Evolutionary conservation across 2,888 invertebrate genomes (phyloP).

Genomic region (Patella caerulea): DNA sequence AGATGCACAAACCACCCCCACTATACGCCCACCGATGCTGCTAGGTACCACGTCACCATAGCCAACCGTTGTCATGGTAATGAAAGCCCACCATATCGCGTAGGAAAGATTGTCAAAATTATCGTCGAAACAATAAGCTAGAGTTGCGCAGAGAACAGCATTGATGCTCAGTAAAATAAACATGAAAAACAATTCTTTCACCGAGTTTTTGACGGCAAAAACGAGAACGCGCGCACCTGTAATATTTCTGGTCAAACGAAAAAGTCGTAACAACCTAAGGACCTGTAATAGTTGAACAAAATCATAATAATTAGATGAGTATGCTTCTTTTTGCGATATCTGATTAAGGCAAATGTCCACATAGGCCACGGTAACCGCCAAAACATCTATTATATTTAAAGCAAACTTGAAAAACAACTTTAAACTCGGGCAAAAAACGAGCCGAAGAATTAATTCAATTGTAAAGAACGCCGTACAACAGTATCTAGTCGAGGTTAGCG

Average conservation of each 20-base stretch:
- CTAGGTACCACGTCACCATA: conserved; percentile 31
- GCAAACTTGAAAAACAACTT: conserved; percentile 11
- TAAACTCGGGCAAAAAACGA: conserved; percentile 9
- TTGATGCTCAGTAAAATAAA: conserved; percentile 10
- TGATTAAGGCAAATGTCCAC: not conserved
- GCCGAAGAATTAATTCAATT: not conserved
- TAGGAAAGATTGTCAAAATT: conserved; percentile 16
- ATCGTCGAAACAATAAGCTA: conserved; percentile 14
- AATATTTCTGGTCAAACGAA: conserved; percentile 14
- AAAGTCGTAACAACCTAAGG: conserved; percentile 16
- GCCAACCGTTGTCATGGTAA: conserved; percentile 33
- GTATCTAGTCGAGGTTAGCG: not conserved
- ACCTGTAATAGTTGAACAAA: conserved; percentile 8
- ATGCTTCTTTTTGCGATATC: not conserved
- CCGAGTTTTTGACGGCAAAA: conserved; percentile 11
- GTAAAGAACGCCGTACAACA: conserved; percentile 18
- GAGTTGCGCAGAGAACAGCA: conserved; percentile 17
- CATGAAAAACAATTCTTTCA: conserved; percentile 20
- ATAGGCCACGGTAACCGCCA: conserved; percentile 6
- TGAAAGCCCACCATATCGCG: conserved; percentile 28
- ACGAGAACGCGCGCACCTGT: conserved; percentile 16
- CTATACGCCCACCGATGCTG: conserved; percentile 13
- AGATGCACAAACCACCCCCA: conserved; percentile 20
- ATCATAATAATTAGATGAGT: not conserved
- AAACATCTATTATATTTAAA: conserved; percentile 13